Conservation (phyloP, 64 coral and sea anemone species). For the Acropora yongei region DNA sequence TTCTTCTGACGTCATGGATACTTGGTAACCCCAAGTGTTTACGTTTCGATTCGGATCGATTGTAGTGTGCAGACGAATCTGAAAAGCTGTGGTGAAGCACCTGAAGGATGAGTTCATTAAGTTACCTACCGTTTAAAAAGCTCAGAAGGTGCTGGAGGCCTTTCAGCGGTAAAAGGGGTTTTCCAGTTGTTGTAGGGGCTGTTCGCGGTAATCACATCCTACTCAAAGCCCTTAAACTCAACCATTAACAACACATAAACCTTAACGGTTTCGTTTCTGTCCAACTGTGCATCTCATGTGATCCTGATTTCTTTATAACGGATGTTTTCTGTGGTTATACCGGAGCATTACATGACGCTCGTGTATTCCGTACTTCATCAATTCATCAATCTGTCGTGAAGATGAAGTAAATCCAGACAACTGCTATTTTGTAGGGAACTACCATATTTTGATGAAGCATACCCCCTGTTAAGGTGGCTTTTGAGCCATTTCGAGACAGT, state of each 20-base stretch:
- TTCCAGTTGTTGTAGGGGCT: slow-evolving; percentile 43
- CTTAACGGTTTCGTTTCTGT: slow-evolving; percentile 32
- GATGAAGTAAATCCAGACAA: too few species aligned
- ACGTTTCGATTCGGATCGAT: slow-evolving; percentile 32
- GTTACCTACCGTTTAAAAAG: slow-evolving; percentile 14
- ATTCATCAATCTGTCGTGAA: too few species aligned
- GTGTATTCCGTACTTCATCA: too few species aligned
- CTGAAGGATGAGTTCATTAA: slow-evolving; percentile 45
- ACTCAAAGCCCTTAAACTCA: slow-evolving; percentile 11
- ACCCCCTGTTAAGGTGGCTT: too few species aligned
- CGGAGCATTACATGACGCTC: too few species aligned
- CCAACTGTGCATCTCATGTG: slow-evolving; percentile 17
- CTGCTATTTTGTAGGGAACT: too few species aligned
- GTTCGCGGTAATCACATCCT: slow-evolving; percentile 28
- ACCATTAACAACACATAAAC: slow-evolving; percentile 22
- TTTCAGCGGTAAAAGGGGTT: slow-evolving; percentile 48
- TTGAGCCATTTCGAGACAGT: too few species aligned
- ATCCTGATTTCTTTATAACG: slow-evolving; percentile 36
- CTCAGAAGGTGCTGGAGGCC: background rate
- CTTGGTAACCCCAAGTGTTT: slow-evolving; percentile 52
- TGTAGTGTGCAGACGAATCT: slow-evolving; percentile 21
- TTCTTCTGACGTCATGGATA: slow-evolving; percentile 34
- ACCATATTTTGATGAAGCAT: too few species aligned
- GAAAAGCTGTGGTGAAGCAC: slow-evolving; percentile 19
- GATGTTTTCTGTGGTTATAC: too few species aligned